Evolutionary conservation across 2,797 vertebrate genomes (phyloP).

Genomic region (Sebastes melanostomus): DNA sequence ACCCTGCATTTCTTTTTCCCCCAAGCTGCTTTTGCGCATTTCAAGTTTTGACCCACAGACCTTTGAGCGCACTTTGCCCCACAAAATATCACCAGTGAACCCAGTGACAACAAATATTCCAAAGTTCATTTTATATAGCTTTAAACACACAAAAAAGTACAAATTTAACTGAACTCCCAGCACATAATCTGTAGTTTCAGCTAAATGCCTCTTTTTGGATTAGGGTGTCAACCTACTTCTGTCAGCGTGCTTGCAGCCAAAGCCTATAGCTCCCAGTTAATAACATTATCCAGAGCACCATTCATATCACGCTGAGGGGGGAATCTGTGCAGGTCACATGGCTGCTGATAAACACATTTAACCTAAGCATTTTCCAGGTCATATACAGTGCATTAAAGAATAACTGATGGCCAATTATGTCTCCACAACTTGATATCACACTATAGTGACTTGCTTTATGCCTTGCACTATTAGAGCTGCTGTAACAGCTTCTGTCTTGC

Average conservation of each 20-base stretch:
- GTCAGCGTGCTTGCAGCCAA: background rate
- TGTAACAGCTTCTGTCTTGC: background rate
- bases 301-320: background rate
- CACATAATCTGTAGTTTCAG: background rate
- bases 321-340: background rate
- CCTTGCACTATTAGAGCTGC: background rate
- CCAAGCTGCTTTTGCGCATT: background rate
- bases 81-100: background rate
- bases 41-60: conserved; percentile 3
- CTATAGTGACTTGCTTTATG: background rate
- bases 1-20: background rate
- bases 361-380: background rate
- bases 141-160: background rate
- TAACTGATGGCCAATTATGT: background rate
- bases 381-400: background rate
- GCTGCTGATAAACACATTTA: background rate
- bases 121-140: background rate
- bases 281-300: conserved; percentile 1
- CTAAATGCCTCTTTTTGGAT: background rate
- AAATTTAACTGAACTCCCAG: background rate
- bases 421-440: background rate
- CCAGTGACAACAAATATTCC: background rate
- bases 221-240: background rate
- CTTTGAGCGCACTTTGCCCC: background rate
- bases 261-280: background rate